Percentiles rank a stretch among this genome's conserved stretches.
Conservation (phyloP, 2,888 invertebrate species). For the Tetheella fluctuosa region DNA sequence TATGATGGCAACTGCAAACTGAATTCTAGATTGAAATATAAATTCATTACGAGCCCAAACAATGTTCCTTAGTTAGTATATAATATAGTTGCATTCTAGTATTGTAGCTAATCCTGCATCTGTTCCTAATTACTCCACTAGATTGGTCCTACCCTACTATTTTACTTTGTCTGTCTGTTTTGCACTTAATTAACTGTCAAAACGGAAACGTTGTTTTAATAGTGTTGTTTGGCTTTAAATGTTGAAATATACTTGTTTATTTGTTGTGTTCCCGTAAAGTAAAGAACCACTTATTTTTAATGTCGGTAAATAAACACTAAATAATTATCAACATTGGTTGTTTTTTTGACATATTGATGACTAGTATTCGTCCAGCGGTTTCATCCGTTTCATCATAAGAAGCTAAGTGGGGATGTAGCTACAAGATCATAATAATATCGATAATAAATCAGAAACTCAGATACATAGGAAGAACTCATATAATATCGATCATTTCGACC, state of each 20-base stretch:
- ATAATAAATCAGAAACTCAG: too few species aligned
- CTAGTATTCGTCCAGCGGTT: too few species aligned
- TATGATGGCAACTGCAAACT: background rate
- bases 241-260: background rate
- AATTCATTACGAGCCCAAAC: background rate
- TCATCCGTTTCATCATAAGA: too few species aligned
- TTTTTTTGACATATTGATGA: too few species aligned
- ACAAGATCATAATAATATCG: too few species aligned
- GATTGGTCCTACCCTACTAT: conserved; percentile 9
- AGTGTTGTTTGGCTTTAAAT: background rate
- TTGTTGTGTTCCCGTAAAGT: background rate
- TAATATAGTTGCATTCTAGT: background rate
- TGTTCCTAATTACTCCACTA: conserved; percentile 8
- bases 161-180: conserved; percentile 21
- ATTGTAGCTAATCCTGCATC: background rate
- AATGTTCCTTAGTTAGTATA: background rate
- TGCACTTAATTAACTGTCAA: conserved; percentile 33
- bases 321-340: too few species aligned
- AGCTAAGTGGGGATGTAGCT: too few species aligned
- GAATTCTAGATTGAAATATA: background rate
- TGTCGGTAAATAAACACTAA: too few species aligned
- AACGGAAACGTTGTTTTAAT: conserved; percentile 16
- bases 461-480: too few species aligned
- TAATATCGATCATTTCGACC: too few species aligned
- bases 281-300: too few species aligned